Percentiles rank a stretch among this genome's conserved stretches.
These are phyloP conservation scores for Phanerotoma sp. DNA, from an alignment of 2,888 invertebrate genomes.

Conservation along the genomic window DNA sequence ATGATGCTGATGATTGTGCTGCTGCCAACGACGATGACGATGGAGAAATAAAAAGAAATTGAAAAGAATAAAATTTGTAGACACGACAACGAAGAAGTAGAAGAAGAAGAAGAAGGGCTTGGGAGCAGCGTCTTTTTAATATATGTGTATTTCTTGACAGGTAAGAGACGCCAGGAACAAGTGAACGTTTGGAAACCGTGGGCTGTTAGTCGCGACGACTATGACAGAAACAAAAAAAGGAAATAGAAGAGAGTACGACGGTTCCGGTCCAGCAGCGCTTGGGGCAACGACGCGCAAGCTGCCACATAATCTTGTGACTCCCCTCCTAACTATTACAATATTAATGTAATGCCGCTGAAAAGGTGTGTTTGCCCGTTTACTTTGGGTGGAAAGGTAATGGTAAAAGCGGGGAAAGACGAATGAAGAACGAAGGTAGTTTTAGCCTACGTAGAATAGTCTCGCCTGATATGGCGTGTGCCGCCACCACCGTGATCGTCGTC, in stretches of 20 bases:
- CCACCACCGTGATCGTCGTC: constrained; percentile 46
- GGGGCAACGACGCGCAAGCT: constrained; percentile 28
- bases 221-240: constrained; percentile 15
- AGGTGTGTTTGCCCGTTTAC: constrained; percentile 55
- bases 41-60: too few species aligned
- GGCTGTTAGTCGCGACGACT: constrained; percentile 19
- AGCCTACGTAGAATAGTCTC: constrained; percentile 55
- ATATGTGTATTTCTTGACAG: background rate
- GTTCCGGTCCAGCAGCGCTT: constrained; percentile 33
- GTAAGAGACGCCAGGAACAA: constrained; percentile 19
- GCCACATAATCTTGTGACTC: constrained; percentile 29
- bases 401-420: constrained; percentile 35
- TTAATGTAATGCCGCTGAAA: constrained; percentile 55
- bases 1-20: background rate
- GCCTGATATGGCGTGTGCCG: constrained; percentile 56
- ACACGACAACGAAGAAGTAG: too few species aligned
- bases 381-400: constrained; percentile 29
- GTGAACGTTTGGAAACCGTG: constrained; percentile 24
- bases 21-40: too few species aligned
- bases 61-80: too few species aligned
- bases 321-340: constrained; percentile 50
- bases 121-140: background rate
- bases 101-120: too few species aligned
- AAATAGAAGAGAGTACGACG: constrained; percentile 20
- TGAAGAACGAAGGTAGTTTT: constrained; percentile 42